phyloP scores from a whole-genome alignment of 2,113 vertebrate genomes.

The Petromus typicus region DNA sequence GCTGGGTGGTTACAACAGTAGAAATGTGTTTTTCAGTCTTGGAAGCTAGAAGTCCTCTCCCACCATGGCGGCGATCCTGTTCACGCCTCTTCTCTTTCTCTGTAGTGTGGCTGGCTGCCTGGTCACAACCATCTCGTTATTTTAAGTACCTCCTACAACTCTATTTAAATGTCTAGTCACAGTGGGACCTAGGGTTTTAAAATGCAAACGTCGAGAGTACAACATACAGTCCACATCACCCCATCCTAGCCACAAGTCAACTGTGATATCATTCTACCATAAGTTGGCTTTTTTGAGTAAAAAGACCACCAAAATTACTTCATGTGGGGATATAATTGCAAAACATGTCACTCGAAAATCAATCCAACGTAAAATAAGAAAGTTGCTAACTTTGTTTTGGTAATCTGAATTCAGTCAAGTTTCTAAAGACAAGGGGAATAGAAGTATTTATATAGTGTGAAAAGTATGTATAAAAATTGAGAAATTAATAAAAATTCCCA shows the following conservation, averaged over 20 bases:
- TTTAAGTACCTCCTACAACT: background rate
- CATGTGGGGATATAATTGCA: background rate
- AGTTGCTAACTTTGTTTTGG: background rate
- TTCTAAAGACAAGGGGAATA: background rate
- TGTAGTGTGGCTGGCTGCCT: background rate
- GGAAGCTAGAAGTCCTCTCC: background rate
- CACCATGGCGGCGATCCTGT: background rate
- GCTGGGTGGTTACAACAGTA: background rate
- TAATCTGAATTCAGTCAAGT: background rate
- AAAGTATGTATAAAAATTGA: background rate
- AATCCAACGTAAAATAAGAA: background rate
- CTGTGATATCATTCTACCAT: background rate
- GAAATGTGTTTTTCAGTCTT: background rate
- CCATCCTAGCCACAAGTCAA: background rate
- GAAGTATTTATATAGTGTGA: background rate
- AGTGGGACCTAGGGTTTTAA: background rate
- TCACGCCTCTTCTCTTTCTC: background rate
- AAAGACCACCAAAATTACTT: background rate
- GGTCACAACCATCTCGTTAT: background rate
- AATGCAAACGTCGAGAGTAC: background rate
- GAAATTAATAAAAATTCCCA: background rate
- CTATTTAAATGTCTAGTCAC: background rate
- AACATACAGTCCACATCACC: background rate
- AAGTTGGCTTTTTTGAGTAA: background rate
- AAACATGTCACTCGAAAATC: slow-evolving; percentile 1